phyloP scores from a whole-genome alignment of 2,888 invertebrate species.

The Dendrolimus houi region DNA sequence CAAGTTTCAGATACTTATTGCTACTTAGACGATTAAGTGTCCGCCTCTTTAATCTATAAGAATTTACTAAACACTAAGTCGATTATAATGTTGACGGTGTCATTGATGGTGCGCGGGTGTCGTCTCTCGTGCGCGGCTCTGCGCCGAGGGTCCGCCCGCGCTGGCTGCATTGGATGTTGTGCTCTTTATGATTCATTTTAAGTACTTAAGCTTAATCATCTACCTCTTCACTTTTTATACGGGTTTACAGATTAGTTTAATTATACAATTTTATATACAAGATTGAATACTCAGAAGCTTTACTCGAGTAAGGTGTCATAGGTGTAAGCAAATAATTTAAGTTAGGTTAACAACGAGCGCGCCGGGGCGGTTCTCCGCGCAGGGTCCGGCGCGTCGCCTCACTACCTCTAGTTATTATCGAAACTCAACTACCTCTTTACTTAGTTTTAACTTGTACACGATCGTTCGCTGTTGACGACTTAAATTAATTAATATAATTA shows the following conservation, averaged over 20 bases:
- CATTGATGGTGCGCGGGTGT: slow-evolving; percentile 26
- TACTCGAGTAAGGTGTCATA: slow-evolving; percentile 72
- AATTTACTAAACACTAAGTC: slow-evolving; percentile 37
- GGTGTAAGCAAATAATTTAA: slow-evolving; percentile 45
- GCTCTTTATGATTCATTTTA: slow-evolving; percentile 66
- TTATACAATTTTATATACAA: slow-evolving; percentile 74
- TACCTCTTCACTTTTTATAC: slow-evolving; percentile 76
- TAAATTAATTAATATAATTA: slow-evolving; percentile 35
- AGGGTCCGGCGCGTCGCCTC: slow-evolving; percentile 60
- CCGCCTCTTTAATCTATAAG: slow-evolving; percentile 69
- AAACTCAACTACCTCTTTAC: slow-evolving; percentile 74
- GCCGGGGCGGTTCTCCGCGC: slow-evolving; percentile 62
- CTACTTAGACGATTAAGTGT: slow-evolving; percentile 67
- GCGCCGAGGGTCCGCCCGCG: slow-evolving; percentile 23
- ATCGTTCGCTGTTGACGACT: slow-evolving; percentile 61
- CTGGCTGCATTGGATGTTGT: slow-evolving; percentile 40
- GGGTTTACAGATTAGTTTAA: slow-evolving; percentile 77
- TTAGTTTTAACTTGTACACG: slow-evolving; percentile 62
- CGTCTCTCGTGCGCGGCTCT: slow-evolving; percentile 11
- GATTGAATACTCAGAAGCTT: slow-evolving; percentile 75
- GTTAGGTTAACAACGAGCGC: slow-evolving; percentile 39
- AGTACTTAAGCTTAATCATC: slow-evolving; percentile 74
- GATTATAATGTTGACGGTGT: slow-evolving; percentile 32
- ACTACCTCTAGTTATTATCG: slow-evolving; percentile 57
- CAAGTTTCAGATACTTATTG: slow-evolving; percentile 63